Percentiles rank a stretch among this genome's conserved stretches.
phyloP scores from a whole-genome alignment of 1,140 invertebrate genomes.

The Archegozetes longisetosus region DNA sequence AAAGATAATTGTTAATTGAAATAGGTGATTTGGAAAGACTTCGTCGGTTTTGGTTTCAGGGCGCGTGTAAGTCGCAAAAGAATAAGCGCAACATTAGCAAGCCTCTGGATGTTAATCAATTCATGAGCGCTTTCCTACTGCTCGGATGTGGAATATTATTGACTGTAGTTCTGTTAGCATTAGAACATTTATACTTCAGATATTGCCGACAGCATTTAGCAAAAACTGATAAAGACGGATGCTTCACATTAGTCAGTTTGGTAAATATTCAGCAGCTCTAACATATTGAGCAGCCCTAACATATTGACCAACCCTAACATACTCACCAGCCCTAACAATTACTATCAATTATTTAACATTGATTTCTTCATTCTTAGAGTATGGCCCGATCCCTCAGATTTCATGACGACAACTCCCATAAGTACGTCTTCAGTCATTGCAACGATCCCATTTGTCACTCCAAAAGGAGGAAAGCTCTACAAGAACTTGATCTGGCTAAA shows the following conservation, averaged over 20 bases:
- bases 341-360: too few species aligned
- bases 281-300: neutral
- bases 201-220: constrained; percentile 68
- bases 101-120: constrained; percentile 87
- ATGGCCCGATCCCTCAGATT: constrained; percentile 70
- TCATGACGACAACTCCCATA: constrained; percentile 70
- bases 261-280: constrained; percentile 32
- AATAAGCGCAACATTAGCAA: constrained; percentile 56
- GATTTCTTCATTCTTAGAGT: constrained; percentile 31
- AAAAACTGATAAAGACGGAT: constrained; percentile 67
- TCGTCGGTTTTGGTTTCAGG: constrained; percentile 91
- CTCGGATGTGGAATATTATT: constrained; percentile 81
- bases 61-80: constrained; percentile 81
- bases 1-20: too few species aligned
- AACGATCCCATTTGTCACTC: constrained; percentile 62
- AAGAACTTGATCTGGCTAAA: constrained; percentile 67
- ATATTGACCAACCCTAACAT: too few species aligned
- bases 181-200: constrained; percentile 90
- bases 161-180: constrained; percentile 57
- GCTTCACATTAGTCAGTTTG: constrained; percentile 76
- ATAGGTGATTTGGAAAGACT: constrained; percentile 81
- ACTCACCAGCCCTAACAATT: too few species aligned
- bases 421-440: constrained; percentile 51
- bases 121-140: constrained; percentile 87
- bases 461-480: constrained; percentile 57